Conservation (phyloP, 2,797 vertebrate species). For the Anableps anableps region DNA sequence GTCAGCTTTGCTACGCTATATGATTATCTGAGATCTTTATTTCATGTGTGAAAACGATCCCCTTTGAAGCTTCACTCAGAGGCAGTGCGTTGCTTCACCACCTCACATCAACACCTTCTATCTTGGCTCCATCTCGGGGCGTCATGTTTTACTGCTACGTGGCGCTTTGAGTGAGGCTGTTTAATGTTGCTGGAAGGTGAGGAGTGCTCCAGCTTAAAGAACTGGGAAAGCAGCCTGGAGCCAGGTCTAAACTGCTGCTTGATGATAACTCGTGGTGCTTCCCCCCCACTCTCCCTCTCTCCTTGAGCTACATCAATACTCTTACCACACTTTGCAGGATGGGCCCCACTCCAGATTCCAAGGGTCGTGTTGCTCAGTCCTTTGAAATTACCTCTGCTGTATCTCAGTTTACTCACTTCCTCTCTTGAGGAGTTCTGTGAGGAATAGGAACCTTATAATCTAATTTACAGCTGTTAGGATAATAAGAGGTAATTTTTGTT, state of each 20-base stretch:
- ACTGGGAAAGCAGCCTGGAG: slow-evolving; percentile 33
- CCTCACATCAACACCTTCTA: slow-evolving; percentile 76
- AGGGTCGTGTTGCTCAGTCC: slow-evolving; percentile 42
- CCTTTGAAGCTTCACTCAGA: slow-evolving; percentile 75
- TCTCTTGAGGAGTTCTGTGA: slow-evolving; percentile 55
- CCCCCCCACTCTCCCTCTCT: neutral
- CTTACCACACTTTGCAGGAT: slow-evolving; percentile 46
- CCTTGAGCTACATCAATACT: slow-evolving; percentile 6
- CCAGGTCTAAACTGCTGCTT: slow-evolving; percentile 46
- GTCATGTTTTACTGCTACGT: slow-evolving; percentile 69
- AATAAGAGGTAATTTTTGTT: slow-evolving; percentile 40
- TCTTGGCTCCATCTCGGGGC: slow-evolving; percentile 75
- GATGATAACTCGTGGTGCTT: slow-evolving; percentile 33
- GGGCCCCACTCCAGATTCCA: slow-evolving; percentile 55
- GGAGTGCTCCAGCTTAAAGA: slow-evolving; percentile 43
- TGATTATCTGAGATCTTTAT: slow-evolving; percentile 80
- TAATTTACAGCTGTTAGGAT: slow-evolving; percentile 72
- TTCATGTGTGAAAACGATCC: slow-evolving; percentile 78
- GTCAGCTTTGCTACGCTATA: slow-evolving; percentile 64
- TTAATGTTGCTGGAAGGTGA: slow-evolving; percentile 63
- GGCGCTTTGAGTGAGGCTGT: slow-evolving; percentile 59
- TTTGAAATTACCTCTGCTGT: slow-evolving; percentile 69
- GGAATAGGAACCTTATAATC: slow-evolving; percentile 74
- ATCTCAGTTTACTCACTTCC: slow-evolving; percentile 76
- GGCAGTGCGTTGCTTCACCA: slow-evolving; percentile 58